A percentile compares a stretch with the other conserved stretches of the same genome.
These are phyloP conservation scores for Lycocerus yunnanus DNA, from an alignment of 2,888 invertebrate species.

Conservation along the genomic window DNA sequence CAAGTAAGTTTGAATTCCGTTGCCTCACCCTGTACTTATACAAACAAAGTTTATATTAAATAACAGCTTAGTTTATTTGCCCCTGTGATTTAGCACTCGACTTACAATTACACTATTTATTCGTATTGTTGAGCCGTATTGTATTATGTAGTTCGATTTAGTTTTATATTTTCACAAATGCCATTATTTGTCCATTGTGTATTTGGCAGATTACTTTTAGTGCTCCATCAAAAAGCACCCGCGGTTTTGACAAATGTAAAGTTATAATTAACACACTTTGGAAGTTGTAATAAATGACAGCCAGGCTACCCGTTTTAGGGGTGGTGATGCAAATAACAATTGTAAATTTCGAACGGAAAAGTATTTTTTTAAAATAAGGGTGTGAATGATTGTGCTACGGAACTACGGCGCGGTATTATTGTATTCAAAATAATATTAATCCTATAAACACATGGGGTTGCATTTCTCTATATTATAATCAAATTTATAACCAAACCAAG, in stretches of 20 bases:
- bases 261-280: constrained; percentile 51
- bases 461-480: constrained; percentile 14
- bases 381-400: constrained; percentile 14
- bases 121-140: background rate
- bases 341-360: constrained; percentile 13
- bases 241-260: constrained; percentile 43
- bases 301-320: constrained; percentile 14
- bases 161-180: background rate
- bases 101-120: background rate
- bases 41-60: background rate
- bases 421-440: constrained; percentile 36
- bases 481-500: constrained; percentile 9
- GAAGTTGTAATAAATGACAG: constrained; percentile 43
- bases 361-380: constrained; percentile 18
- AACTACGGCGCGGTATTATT: constrained; percentile 28
- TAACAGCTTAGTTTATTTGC: background rate
- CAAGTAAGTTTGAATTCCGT: background rate
- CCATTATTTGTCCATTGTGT: background rate
- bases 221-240: constrained; percentile 37
- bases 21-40: background rate
- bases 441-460: constrained; percentile 27
- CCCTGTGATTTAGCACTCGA: background rate
- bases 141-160: background rate
- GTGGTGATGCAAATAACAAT: constrained; percentile 23
- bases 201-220: constrained; percentile 1